These are phyloP conservation scores for Telenomus remus DNA, from an alignment of 1,140 invertebrate genomes.

Conservation along the genomic window DNA sequence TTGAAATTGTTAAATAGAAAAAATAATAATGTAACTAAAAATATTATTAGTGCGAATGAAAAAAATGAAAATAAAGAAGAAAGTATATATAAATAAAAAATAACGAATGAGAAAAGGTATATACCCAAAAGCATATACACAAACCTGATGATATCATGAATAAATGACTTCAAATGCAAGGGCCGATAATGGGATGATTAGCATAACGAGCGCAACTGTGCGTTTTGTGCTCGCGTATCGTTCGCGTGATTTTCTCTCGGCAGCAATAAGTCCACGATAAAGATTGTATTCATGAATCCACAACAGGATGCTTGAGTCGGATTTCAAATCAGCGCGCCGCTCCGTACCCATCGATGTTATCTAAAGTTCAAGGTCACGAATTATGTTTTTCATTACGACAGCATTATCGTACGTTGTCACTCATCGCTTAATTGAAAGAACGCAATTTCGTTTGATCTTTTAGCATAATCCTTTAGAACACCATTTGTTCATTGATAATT, in stretches of 20 bases:
- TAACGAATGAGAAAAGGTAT: constrained; percentile 3
- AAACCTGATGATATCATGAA: constrained; percentile 45
- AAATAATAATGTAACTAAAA: too few species aligned
- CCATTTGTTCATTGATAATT: too few species aligned
- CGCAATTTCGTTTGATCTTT: constrained; percentile 1
- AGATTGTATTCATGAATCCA: constrained; percentile 60
- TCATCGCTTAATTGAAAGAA: constrained; percentile 26
- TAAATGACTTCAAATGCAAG: constrained; percentile 41
- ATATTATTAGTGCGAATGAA: too few species aligned
- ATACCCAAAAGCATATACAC: constrained; percentile 12
- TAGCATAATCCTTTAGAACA: too few species aligned
- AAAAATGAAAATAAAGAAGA: neutral
- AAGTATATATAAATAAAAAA: constrained; percentile 7
- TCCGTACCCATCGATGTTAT: constrained; percentile 33
- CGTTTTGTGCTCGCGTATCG: constrained; percentile 10
- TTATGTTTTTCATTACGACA: constrained; percentile 33
- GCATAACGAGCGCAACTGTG: constrained; percentile 28
- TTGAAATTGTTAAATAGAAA: too few species aligned
- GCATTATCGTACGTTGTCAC: constrained; percentile 31
- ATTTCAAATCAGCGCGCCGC: constrained; percentile 22
- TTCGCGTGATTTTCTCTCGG: constrained; percentile 20
- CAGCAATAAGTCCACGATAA: constrained; percentile 27
- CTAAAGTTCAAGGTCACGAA: constrained; percentile 51
- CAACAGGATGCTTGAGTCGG: constrained; percentile 29
- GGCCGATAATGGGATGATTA: constrained; percentile 39